Evolutionary conservation across 2,888 invertebrate species (phyloP).

Genomic region (Eupithecia tripunctaria): DNA sequence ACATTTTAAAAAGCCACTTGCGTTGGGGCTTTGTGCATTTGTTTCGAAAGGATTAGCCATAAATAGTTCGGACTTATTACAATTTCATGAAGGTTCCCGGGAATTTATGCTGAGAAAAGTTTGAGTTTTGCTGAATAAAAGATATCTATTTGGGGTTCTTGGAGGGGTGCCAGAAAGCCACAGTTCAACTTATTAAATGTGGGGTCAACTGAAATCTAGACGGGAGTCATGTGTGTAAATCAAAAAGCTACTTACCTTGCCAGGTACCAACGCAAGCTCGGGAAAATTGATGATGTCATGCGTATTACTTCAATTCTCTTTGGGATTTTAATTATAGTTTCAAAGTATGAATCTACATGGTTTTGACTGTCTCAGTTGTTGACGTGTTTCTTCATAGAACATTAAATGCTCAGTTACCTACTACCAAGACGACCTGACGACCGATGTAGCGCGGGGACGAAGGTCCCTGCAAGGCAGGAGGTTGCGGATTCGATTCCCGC

Average conservation of each 20-base stretch:
- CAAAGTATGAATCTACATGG: background rate
- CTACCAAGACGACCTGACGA: too few relatives aligned
- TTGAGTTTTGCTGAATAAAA: constrained; percentile 83
- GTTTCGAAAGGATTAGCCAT: constrained; percentile 82
- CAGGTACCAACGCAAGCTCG: background rate
- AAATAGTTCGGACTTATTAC: constrained; percentile 82
- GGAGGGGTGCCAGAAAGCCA: constrained; percentile 72
- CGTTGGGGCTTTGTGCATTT: constrained; percentile 71
- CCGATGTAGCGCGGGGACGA: too few relatives aligned
- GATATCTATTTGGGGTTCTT: constrained; percentile 79
- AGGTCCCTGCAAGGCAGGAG: too few relatives aligned
- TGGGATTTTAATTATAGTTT: background rate
- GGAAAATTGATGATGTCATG: background rate
- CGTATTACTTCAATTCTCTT: background rate
- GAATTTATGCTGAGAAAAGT: constrained; percentile 81
- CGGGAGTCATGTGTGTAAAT: constrained; percentile 21
- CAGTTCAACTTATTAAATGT: constrained; percentile 57
- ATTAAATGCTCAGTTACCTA: too few relatives aligned
- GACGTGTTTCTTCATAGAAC: too few relatives aligned
- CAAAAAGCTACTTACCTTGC: constrained; percentile 13
- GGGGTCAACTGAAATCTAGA: constrained; percentile 54
- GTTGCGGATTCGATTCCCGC: too few relatives aligned
- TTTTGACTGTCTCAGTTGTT: background rate
- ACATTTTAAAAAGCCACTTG: constrained; percentile 64
- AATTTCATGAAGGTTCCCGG: constrained; percentile 80